Evolutionary conservation across 2,113 vertebrate genomes (phyloP), one percentile per base, ranked within the genome.

Genomic region (Bolborhynchus lineola): DNA sequence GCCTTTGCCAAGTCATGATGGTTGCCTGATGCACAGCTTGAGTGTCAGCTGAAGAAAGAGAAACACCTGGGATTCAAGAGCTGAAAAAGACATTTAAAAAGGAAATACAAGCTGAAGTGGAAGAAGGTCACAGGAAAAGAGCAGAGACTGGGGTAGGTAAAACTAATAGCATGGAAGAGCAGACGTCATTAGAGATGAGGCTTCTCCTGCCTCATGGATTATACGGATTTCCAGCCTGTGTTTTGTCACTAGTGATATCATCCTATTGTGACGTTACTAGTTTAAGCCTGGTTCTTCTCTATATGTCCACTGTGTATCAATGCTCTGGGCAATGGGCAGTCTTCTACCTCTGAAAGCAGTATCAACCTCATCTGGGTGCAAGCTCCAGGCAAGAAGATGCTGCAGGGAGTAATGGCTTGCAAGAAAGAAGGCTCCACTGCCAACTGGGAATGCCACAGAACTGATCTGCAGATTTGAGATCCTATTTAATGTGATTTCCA

Each of bases 51-150:
- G 83, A 93, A 92, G 93, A 88, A 96, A 84, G 44, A 94, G 86
- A 96, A 95, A 95, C 95, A 96, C 95, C 93, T 95, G 96, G 95
- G 80, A 84, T 52, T 72, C 57, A 20, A 68, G 77, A 79, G 44
- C 65, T 86, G 82, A 95, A 86, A 97, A 96, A 92, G 62, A 57
- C 29, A 70, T 89, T 87, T 62, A 2, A 47, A 91, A 82, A 82
- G 21, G 64, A 88, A 97, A 83, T 71, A 33, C 10, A 90, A 72
- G 52, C 47, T 88, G 69, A 89, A 90, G 41, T 76, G 41, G 77
- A 75, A 86, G 72, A 62, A 88, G 83, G 88, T 95, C 75, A 82
- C 10, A 68, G 75, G 63, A 75, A 92, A 76, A 89, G 37, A 91
- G 60, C 63, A 37, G 79, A 71, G 47, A 70, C 26, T 67, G n/a